Conservation (phyloP, 1,140 invertebrate genomes). For the Plectrocnemia conspersa region DNA sequence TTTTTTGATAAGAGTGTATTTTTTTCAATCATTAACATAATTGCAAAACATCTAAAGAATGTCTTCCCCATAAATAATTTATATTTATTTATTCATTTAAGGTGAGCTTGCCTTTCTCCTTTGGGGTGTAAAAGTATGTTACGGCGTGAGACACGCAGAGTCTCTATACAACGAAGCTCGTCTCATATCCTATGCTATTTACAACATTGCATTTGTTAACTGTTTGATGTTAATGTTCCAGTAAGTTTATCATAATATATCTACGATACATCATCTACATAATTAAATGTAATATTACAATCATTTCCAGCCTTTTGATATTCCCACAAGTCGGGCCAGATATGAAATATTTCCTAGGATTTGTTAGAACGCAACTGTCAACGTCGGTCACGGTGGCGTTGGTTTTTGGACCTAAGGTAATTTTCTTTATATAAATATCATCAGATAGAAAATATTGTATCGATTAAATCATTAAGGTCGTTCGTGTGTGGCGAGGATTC, state of each 20-base stretch:
- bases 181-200: constrained; percentile 87
- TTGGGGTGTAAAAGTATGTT: constrained; percentile 87
- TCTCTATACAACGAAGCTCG: constrained; percentile 89
- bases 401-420: constrained; percentile 83
- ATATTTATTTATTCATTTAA: constrained; percentile 42
- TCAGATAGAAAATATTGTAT: not conserved
- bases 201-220: constrained; percentile 89
- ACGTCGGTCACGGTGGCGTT: constrained; percentile 78
- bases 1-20: too few species aligned
- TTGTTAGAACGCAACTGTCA: constrained; percentile 80
- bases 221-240: constrained; percentile 85
- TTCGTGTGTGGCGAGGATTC: constrained; percentile 72
- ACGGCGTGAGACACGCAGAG: constrained; percentile 85
- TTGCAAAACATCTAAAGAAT: too few species aligned
- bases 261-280: not conserved
- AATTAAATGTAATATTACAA: constrained; percentile 12
- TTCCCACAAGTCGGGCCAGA: constrained; percentile 81
- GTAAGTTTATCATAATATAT: constrained; percentile 59
- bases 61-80: not conserved
- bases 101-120: constrained; percentile 84
- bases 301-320: constrained; percentile 65
- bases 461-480: constrained; percentile 52
- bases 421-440: not conserved
- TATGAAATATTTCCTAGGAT: constrained; percentile 82
- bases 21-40: not conserved